Evolutionary conservation across 2,888 invertebrate genomes (phyloP).

Genomic region (Pycnomerus fuliginosus): DNA sequence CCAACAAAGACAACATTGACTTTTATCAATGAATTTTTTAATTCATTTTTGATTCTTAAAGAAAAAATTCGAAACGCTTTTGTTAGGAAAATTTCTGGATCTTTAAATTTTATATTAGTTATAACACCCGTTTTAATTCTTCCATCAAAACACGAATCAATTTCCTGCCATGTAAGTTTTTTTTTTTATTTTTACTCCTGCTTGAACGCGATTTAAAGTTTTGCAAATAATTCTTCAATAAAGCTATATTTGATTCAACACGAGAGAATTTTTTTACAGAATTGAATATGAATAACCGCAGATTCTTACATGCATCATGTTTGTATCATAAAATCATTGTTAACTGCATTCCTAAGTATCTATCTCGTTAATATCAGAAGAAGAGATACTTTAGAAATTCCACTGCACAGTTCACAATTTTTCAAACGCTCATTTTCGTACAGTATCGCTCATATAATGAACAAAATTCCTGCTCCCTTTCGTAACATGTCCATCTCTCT

Average conservation of each 20-base stretch:
- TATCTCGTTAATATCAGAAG: no score
- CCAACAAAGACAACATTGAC: no score
- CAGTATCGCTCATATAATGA: no score
- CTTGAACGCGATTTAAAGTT: conserved; percentile 1
- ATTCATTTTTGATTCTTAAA: background rate
- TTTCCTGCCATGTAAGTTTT: conserved; percentile 6
- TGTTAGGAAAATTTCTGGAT: conserved; percentile 4
- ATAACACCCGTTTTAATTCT: conserved; percentile 10
- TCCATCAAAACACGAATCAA: conserved; percentile 6
- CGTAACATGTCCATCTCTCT: no score
- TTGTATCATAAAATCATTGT: no score
- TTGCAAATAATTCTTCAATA: background rate
- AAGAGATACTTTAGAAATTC: no score
- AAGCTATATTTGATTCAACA: conserved; percentile 3
- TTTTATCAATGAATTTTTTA: background rate
- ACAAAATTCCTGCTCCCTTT: no score
- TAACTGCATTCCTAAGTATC: no score
- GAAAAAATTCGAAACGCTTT: conserved; percentile 8
- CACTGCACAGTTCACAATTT: no score
- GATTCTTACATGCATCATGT: no score
- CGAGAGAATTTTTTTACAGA: conserved; percentile 1
- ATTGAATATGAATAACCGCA: no score
- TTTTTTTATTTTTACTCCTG: background rate
- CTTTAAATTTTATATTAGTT: conserved; percentile 7
- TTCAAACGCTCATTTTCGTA: no score